phyloP scores from a whole-genome alignment of 2,113 vertebrate species.

The Camelus dromedarius region DNA sequence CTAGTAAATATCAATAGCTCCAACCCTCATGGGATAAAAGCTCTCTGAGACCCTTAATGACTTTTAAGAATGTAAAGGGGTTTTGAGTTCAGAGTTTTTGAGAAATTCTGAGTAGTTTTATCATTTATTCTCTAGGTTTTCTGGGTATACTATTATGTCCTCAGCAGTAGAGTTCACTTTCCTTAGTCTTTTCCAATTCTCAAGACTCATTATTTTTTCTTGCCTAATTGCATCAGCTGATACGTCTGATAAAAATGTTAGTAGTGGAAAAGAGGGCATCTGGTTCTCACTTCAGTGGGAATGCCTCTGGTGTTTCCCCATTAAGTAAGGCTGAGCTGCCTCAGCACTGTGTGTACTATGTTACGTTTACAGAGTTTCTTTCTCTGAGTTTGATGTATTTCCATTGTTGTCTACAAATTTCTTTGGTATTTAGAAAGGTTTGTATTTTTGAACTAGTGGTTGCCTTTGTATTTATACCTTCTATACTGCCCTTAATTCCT shows the following conservation, averaged over 20 bases:
- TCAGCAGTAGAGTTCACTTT: neutral
- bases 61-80: neutral
- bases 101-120: neutral
- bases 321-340: neutral
- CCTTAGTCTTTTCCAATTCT: neutral
- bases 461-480: neutral
- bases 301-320: neutral
- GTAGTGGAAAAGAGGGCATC: neutral
- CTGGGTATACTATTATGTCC: neutral
- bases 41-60: neutral
- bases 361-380: neutral
- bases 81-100: neutral
- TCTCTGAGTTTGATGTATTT: neutral
- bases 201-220: neutral
- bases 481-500: neutral
- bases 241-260: neutral
- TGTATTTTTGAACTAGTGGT: neutral
- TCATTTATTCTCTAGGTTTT: neutral
- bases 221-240: neutral
- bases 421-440: slow-evolving; percentile 13
- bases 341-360: neutral
- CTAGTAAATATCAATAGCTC: neutral
- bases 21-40: neutral
- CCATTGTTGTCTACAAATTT: neutral
- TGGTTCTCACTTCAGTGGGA: neutral